These are phyloP conservation scores for Halocaridina rubra DNA, from an alignment of 2,888 invertebrate genomes.

Conservation along the genomic window DNA sequence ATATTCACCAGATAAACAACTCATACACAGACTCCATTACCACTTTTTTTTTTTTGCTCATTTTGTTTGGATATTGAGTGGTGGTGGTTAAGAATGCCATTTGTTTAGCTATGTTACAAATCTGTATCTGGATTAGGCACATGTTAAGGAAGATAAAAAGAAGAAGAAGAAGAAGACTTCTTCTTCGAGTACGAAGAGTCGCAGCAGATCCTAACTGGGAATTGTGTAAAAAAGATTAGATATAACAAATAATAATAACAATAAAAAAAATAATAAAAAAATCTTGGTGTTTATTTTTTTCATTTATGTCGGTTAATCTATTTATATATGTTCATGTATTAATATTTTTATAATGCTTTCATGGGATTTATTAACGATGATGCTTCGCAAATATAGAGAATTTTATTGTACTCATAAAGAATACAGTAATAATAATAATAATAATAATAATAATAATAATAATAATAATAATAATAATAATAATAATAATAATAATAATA, in stretches of 20 bases:
- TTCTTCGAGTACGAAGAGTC: constrained; percentile 16
- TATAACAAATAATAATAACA: constrained; percentile 33
- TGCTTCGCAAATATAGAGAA: no score
- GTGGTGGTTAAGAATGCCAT: constrained; percentile 20
- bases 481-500: background rate
- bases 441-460: background rate
- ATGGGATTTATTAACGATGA: no score
- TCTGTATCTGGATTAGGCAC: constrained; percentile 23
- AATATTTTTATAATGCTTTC: no score
- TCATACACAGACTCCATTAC: no score
- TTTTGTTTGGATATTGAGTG: constrained; percentile 16
- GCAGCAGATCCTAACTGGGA: constrained; percentile 21
- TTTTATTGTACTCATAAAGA: no score
- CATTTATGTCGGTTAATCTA: no score
- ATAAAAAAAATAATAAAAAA: constrained; percentile 12
- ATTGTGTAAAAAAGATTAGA: constrained; percentile 42
- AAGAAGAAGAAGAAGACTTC: constrained; percentile 11
- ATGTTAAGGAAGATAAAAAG: no score
- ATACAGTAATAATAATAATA: background rate
- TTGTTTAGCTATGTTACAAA: constrained; percentile 37
- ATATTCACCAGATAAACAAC: no score
- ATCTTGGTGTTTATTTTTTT: no score
- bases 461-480: background rate
- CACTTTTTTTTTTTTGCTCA: no score
- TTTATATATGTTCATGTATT: no score